Evolutionary conservation across 2,113 vertebrate genomes (phyloP), one percentile per base, ranked within the genome.

Genomic region (Spea bombifrons): DNA sequence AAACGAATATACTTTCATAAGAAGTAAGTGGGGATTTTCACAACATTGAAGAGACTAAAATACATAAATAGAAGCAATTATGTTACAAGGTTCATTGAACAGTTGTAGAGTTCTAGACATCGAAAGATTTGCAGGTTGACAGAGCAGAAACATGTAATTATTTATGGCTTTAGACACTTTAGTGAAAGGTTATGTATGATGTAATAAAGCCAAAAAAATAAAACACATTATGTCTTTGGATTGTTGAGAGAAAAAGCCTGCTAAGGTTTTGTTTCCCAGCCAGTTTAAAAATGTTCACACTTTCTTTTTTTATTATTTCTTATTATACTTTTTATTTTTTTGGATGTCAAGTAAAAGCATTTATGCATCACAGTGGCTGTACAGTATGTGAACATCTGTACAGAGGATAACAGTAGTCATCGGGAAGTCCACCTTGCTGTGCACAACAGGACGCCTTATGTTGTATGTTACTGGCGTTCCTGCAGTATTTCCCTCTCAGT

Each of bases 181-280:
- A 50, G n/a, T 47, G n/a, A 77, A 77, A 77, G 65, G 53, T 49
- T 77, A 70, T 66, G 70, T 59, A 77, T 53, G 43, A 76, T 70
- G 44, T 30, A 77, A 70, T 55, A 70, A 76, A n/a, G 7, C 47
- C 71, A 47, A 61, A 8, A 30, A 45, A 74, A 64, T 5, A 52
- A 10, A 46, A 66, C 48, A 66, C 17, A 53, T 49, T 66, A 66
- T 44, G 63, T 46, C 13, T 30, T 30, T 61, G 66, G 45, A 68
- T 68, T 13, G 15, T 68, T 3, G 10, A 13, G 45, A 30, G 45
- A 48, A 68, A n/a, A 12, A 46, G n/a, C 12, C 6, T 47, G 44
- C 9, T 10, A 68, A 13, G 47, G 8, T 69, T 47, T 49, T 48
- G 46, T 13, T 16, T 49, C 45, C 45, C 66, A 48, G 6, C 3